Percentiles rank a stretch among this genome's conserved stretches.
Conservation (phyloP, 2,113 vertebrate genomes). For the Gavia stellata region DNA sequence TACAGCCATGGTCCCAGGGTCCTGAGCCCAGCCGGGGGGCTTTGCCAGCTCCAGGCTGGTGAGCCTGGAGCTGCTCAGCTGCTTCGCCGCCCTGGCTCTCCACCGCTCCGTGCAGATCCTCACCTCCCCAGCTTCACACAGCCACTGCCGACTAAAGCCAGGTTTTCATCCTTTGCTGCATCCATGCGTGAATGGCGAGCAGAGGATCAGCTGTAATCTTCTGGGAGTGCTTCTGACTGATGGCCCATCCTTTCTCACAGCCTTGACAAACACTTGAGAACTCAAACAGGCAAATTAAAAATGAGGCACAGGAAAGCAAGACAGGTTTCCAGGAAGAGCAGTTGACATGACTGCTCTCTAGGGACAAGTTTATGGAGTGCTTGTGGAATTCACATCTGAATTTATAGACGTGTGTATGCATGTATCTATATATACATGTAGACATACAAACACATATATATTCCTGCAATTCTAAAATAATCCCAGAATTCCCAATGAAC, state of each 20-base stretch:
- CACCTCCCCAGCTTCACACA: not conserved
- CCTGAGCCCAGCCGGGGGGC: rapidly evolving
- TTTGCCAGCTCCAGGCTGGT: not conserved
- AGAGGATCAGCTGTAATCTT: rapidly evolving
- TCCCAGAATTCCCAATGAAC: not conserved
- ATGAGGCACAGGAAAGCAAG: rapidly evolving
- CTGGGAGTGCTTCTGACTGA: not conserved
- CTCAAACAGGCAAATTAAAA: not conserved
- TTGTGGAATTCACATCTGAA: not conserved
- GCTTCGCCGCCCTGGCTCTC: rapidly evolving
- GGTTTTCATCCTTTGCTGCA: no score
- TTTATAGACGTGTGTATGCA: rapidly evolving
- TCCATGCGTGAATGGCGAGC: rapidly evolving
- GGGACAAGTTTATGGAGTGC: not conserved
- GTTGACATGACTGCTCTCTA: not conserved
- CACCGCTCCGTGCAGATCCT: not conserved
- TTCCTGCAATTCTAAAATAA: not conserved
- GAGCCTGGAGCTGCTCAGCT: not conserved
- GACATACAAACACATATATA: rapidly evolving
- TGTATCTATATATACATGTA: rapidly evolving
- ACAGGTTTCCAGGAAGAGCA: not conserved
- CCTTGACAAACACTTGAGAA: rapidly evolving
- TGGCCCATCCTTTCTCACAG: rapidly evolving
- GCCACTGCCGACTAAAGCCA: rapidly evolving
- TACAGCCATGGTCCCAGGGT: rapidly evolving